Evolutionary conservation across 2,888 invertebrate species (phyloP), one percentile per base, ranked within the genome.

Genomic region (Caenorhabditis becei): DNA sequence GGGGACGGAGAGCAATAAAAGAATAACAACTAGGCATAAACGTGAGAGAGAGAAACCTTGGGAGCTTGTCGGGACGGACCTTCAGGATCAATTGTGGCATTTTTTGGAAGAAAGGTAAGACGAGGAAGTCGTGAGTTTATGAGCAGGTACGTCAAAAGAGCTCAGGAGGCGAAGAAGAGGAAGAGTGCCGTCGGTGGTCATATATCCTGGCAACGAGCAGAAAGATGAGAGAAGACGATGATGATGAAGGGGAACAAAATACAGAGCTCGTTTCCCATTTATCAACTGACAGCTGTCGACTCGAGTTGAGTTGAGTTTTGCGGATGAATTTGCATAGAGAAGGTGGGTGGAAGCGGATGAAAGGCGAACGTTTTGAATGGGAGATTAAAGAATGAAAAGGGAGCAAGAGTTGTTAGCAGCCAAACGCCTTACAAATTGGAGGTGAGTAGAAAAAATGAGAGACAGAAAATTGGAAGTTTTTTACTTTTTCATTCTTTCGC

Each of bases 11-110:
- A 61, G 63, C 77, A 69, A 77, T 77, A 77, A 77, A 77, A 69
- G 62, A 69, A 69, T 69, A 69, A 77, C 54, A 77, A 77, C 63
- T 67, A 69, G 58, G 51, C 44, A 77, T 69, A 77, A 77, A 67
- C 61, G 67, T 61, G 69, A 69, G 69, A 62, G 61, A 20, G 62
- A 49, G 67, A 66, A 41, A 41, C 41, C 41, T 41, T 41, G 53
- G 44, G 61, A 37, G 41, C 41, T 23, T 18, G 35, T 49, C 20
- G 24, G 35, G 47, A 44, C 61, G 20, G 41, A 41, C 59, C 35
- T 26, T 1, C n/a, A 41, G 47, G 47, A 61, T 61, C 61, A 44
- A 61, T 37, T 61, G 47, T 26, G 41, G 41, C 44, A 61, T 47
- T 61, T 61, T 61, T 41, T 24, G 28, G 51, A 58, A 32, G 59